These are phyloP conservation scores for Mactromeris polynyma DNA, from an alignment of 2,888 invertebrate genomes.

Conservation along the genomic window DNA sequence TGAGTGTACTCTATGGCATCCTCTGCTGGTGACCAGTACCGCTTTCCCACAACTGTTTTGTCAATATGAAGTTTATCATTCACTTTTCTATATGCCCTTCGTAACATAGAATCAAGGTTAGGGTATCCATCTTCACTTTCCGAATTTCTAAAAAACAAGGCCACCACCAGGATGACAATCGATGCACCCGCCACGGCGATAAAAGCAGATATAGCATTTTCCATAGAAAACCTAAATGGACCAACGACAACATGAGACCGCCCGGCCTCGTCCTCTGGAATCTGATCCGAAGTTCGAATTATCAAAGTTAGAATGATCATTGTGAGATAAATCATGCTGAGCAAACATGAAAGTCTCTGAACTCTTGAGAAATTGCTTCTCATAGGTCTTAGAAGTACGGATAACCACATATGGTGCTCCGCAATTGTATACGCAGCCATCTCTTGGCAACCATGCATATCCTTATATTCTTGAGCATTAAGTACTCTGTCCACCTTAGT, in stretches of 20 bases:
- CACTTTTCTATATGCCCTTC: slow-evolving; percentile 45
- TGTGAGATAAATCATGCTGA: slow-evolving; percentile 76
- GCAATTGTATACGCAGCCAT: slow-evolving; percentile 85
- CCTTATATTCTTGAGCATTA: slow-evolving; percentile 85
- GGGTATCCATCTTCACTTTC: slow-evolving; percentile 28
- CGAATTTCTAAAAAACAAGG: slow-evolving; percentile 76
- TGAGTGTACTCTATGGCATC: slow-evolving; percentile 49
- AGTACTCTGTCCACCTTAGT: slow-evolving; percentile 87
- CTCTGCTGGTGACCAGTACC: slow-evolving; percentile 54
- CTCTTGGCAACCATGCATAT: slow-evolving; percentile 85
- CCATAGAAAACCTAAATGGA: slow-evolving; percentile 73
- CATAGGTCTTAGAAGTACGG: slow-evolving; percentile 87
- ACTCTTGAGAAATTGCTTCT: slow-evolving; percentile 87
- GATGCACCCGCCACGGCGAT: slow-evolving; percentile 82
- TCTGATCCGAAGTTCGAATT: slow-evolving; percentile 55
- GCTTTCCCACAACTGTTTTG: slow-evolving; percentile 44
- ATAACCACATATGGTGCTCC: slow-evolving; percentile 88
- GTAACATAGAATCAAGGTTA: slow-evolving; percentile 37
- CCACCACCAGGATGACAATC: slow-evolving; percentile 82
- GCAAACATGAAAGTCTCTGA: slow-evolving; percentile 78
- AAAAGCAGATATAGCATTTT: slow-evolving; percentile 70
- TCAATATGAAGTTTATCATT: slow-evolving; percentile 56
- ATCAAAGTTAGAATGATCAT: slow-evolving; percentile 81
- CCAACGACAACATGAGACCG: slow-evolving; percentile 70
- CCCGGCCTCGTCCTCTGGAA: slow-evolving; percentile 55